Evolutionary conservation across 2,797 vertebrate genomes (phyloP), one percentile per base, ranked within the genome.

Genomic region (Phyllotis vaccarum): DNA sequence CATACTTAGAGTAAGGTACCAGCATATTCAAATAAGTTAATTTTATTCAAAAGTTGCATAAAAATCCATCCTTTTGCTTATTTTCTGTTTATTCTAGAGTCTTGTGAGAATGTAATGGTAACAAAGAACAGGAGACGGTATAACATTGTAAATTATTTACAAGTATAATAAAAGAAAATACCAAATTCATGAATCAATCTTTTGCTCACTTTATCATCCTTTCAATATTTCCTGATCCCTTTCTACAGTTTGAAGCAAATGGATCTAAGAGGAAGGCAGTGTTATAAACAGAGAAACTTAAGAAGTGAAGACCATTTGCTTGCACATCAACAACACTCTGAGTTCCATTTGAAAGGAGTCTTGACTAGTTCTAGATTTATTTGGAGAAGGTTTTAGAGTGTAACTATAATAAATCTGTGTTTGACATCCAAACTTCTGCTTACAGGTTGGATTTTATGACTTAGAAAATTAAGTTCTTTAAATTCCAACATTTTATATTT

Each of bases 381-480:
- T 83, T 79, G 9, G 49, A 56, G 49, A 92, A 76, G 58, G 17
- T 78, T 85, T 40, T 21, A n/a, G 76, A 31, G 49, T 5, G 2
- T 75, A 64, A 90, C 22, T 74, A 92, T 58, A 58, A 60, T 60
- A 81, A 34, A 49, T 88, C 27, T 60, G 37, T 19, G 37, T 14
- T 92, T 86, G 40, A 31, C 8, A 72, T 80, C 1, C 56, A 14
- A 62, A 62, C 89, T 52, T 14, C 68, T 75, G 11, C 49, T 72
- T 83, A 37, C 17, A 5, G 66, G 24, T 54, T n/a, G 54, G 54
- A 90, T 87, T 72, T 64, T 6, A 60, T 85, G 74, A 17, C 31
- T 79, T 95, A 29, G 37, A 87, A 95, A 91, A 79, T 40, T 90
- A 81, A 86, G 6, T 3, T 58, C 7, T 82, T 90, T 91, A 64